Evolutionary conservation across 2,113 vertebrate species (phyloP).

Genomic region (Steatornis caripensis): DNA sequence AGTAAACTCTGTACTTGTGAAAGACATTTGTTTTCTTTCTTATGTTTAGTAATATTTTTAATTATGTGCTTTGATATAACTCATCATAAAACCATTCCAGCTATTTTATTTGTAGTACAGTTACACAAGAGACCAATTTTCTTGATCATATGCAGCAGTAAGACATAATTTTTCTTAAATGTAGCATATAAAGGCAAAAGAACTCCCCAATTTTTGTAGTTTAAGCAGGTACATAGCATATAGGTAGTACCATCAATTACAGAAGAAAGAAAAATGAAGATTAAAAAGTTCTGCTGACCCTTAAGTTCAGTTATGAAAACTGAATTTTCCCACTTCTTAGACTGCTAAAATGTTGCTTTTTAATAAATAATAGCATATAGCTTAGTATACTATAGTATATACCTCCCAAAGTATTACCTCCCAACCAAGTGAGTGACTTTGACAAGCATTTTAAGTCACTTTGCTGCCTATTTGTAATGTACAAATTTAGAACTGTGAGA

Average conservation of each 20-base stretch:
- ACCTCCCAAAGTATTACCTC: neutral
- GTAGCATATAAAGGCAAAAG: neutral
- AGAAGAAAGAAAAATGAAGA: neutral
- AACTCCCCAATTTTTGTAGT: fast-evolving
- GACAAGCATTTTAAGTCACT: neutral
- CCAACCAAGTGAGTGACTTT: neutral
- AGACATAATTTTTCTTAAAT: neutral
- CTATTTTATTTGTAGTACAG: neutral
- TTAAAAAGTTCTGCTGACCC: neutral
- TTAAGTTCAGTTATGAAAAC: neutral
- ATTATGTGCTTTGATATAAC: neutral
- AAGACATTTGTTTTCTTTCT: neutral
- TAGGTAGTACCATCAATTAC: neutral
- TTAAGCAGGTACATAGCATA: neutral
- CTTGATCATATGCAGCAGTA: neutral
- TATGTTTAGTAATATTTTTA: neutral
- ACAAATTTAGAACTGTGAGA: neutral
- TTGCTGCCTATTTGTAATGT: neutral
- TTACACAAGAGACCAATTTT: neutral
- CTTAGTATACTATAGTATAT: neutral
- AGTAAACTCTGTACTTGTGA: neutral
- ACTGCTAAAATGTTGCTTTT: neutral
- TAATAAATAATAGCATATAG: neutral
- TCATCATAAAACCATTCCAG: neutral
- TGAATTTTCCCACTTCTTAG: neutral